Evolutionary conservation across 2,113 vertebrate species (phyloP).

Genomic region (Numida meleagris): DNA sequence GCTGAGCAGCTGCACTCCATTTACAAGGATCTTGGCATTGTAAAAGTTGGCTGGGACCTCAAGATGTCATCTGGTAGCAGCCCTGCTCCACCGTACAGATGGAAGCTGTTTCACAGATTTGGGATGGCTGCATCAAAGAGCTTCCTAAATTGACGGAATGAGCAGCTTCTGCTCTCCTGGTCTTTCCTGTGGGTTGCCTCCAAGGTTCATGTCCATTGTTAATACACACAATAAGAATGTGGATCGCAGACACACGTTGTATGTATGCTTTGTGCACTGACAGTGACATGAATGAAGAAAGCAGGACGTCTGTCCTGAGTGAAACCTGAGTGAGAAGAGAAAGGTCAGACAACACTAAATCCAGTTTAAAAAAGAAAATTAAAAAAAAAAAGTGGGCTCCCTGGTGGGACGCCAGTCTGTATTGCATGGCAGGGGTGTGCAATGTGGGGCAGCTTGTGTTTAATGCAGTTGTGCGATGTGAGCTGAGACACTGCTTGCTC

Average conservation of each 20-base stretch:
- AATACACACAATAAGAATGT: accelerated
- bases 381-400: accelerated
- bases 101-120: background rate
- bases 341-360: background rate
- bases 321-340: background rate
- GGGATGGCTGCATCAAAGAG: accelerated
- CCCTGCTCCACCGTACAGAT: accelerated
- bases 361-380: no score
- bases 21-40: background rate
- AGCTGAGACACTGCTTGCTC: background rate
- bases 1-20: background rate
- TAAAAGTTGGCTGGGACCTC: background rate
- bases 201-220: accelerated
- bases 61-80: background rate
- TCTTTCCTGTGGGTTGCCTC: background rate
- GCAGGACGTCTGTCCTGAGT: accelerated
- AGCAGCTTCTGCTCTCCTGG: background rate
- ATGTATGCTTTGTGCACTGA: no score
- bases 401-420: background rate
- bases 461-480: accelerated
- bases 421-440: background rate
- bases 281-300: accelerated
- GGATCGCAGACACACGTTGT: background rate
- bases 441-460: background rate
- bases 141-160: accelerated